Base-by-base conservation (phyloP, 1,140 invertebrate species). In the Ericerus pela region DNA sequence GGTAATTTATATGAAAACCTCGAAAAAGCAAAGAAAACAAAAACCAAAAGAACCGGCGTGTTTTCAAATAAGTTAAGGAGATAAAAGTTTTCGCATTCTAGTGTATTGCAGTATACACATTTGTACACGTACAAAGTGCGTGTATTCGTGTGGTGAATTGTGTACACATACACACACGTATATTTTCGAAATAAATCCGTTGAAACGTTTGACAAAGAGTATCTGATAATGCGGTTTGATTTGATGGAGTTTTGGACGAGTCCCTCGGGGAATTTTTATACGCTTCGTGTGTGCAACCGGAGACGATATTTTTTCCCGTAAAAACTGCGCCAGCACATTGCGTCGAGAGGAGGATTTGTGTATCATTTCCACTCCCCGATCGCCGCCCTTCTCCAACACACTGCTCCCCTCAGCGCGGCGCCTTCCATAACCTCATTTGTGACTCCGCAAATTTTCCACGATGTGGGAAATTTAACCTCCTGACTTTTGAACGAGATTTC, bases 201-300 rank as follows among this genome's bases (percentile, higher is more conserved):
- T 47, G 41, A 47, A 47, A 47, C 41, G 26, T 47, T 47, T 47
- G 41, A 47, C 41, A 47, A 47, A 47, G 41, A 47, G 41, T 47
- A 47, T 47, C 41, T 47, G 41, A 47, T 47, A 47, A 47, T 47
- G 41, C 41, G 41, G 41, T 47, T 47, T 47, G 41, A 47, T 47
- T 47, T 47, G 41, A 47, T 47, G 41, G 41, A 47, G 41, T 47
- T 47, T 47, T 24, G 26, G 41, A 47, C 41, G 41, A 47, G 41
- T 47, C 41, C 41, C 41, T 47, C 41, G 41, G 41, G 41, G 41
- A 47, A 47, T 47, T 47, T 47, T 47, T 47, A 47, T 47, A 47
- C 41, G 41, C 41, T 47, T 47, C 41, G 41, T 47, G 41, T 47
- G 41, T 14, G 16, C 8, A 18, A 18, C 20, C 20, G 26, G 41